Base-by-base conservation (phyloP, 2,888 invertebrate genomes). In the Allophyes oxyacanthae region DNA sequence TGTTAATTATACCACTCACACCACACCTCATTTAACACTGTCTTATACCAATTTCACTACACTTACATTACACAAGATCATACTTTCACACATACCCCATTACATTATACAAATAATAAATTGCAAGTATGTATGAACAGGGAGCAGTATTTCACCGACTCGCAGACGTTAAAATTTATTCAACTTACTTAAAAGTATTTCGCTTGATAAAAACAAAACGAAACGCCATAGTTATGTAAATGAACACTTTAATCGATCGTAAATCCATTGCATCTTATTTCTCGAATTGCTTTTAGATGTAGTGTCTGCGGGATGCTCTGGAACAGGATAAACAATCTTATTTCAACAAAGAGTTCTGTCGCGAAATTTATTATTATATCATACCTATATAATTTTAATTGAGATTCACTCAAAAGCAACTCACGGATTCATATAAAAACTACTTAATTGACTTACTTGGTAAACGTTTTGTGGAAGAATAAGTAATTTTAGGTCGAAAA, bases 161-260 rank as follows among this genome's bases (percentile, higher is more conserved):
- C 8, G 26, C 42, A 62, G 30, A 42, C 43, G 13, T 28, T 42
- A 37, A 55, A 45, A 54, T 59, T 38, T 43, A 52, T 66, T 51
- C 36, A 46, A 62, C 46, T 67, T 61, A 62, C 46, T 67, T 61
- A 54, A 72, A 61, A 51, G 54, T 52, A 63, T 63, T 63, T 55
- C 34, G 63, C 54, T 59, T 40, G 52, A 56, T 53, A 64, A 59
- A 70, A 70, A 72, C 70, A 71, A 73, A 61, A 52, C 44, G 58
- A 41, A 42, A 58, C 38, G 38, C 65, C 58, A 46, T 58, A 56
- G 54, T 50, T 64, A 69, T 62, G 65, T 70, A 65, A 72, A 72
- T 65, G 11, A 56, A 51, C 61, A 44, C 33, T 62, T 74, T 64
- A 70, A 73, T 70, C 52, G 55, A 55, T 72, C 65, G 74, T 70